phyloP scores from a whole-genome alignment of 2,888 invertebrate genomes.

The Conops quadrifasciatus region DNA sequence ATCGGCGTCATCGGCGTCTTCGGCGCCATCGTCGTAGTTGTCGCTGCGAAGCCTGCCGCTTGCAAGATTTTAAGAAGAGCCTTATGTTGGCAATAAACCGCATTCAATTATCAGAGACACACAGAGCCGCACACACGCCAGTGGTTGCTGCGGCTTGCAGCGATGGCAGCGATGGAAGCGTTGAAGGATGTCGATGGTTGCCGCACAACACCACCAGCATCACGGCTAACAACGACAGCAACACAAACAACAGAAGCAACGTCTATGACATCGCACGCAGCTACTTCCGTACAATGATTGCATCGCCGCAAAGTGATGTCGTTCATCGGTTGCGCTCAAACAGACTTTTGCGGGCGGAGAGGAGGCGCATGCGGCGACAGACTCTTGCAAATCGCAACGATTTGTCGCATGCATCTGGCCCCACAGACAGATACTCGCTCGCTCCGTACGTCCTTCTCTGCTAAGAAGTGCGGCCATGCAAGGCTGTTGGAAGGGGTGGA shows the following conservation, averaged over 20 bases:
- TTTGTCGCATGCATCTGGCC: conserved; percentile 20
- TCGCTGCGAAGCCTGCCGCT: conserved; percentile 13
- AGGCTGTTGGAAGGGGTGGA: too few species aligned
- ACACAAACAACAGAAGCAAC: conserved; percentile 1
- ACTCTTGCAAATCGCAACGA: conserved; percentile 31
- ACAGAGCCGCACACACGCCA: conserved; percentile 23
- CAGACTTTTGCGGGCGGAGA: background rate
- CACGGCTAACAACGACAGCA: background rate
- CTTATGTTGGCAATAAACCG: conserved; percentile 45
- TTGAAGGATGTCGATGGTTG: background rate
- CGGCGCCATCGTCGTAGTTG: background rate
- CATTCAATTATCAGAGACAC: conserved; percentile 42
- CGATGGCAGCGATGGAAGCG: background rate
- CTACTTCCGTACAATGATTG: conserved; percentile 31
- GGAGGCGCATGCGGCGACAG: conserved; percentile 18
- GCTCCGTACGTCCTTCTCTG: background rate
- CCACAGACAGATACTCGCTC: background rate
- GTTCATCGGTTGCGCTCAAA: background rate
- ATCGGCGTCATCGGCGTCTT: background rate
- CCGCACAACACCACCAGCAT: conserved; percentile 23
- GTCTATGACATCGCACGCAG: conserved; percentile 30
- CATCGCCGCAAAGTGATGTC: conserved; percentile 31
- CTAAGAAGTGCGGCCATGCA: background rate
- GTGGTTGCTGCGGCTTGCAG: background rate
- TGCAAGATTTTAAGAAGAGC: conserved; percentile 37